phyloP scores from a whole-genome alignment of 2,113 vertebrate species.

The Mustela lutreola region DNA sequence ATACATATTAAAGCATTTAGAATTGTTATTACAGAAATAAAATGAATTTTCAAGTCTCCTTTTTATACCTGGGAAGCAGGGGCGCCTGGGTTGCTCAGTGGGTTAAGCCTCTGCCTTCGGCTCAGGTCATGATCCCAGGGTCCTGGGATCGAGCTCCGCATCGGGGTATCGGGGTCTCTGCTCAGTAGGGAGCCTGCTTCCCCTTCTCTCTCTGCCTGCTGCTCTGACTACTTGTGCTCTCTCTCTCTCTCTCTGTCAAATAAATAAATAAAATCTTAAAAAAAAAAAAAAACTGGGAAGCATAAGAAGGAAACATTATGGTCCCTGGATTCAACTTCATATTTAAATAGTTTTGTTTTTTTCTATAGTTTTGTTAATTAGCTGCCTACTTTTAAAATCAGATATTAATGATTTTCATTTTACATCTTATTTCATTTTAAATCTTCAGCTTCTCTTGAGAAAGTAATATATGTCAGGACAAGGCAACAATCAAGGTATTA shows the following conservation, averaged over 20 bases:
- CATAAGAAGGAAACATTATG: background rate
- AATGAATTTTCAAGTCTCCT: background rate
- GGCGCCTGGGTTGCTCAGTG: no score
- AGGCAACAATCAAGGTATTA: background rate
- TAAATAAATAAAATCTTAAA: no score
- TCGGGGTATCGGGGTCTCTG: no score
- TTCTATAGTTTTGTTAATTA: background rate
- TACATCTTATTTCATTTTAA: background rate
- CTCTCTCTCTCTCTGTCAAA: no score
- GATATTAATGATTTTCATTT: background rate
- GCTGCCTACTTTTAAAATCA: background rate
- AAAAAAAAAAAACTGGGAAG: background rate
- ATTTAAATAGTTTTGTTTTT: background rate
- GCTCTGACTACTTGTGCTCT: no score
- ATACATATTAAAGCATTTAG: background rate
- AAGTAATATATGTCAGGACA: background rate
- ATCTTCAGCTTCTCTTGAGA: background rate
- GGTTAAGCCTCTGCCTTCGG: no score
- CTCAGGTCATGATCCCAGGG: no score
- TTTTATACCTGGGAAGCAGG: background rate
- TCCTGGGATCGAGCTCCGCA: no score
- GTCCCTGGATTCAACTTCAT: background rate
- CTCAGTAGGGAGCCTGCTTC: no score
- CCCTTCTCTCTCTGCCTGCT: no score
- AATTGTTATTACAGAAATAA: background rate